Percentiles rank a stretch among this genome's conserved stretches.
phyloP scores from a whole-genome alignment of 2,888 invertebrate species.

The Elegia similella region DNA sequence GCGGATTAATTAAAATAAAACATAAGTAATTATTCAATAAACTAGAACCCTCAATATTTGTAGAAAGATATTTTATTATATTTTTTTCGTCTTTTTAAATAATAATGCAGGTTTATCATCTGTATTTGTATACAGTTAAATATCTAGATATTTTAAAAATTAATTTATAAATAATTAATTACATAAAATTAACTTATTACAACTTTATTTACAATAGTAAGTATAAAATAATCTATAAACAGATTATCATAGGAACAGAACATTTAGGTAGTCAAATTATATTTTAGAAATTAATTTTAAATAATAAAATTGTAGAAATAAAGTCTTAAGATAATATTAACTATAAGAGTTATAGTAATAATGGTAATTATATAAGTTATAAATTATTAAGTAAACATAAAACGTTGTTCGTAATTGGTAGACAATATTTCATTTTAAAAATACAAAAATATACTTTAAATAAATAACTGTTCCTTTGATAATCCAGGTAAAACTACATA shows the following conservation, averaged over 20 bases:
- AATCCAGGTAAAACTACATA: slow-evolving; percentile 13
- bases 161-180: background rate
- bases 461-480: background rate
- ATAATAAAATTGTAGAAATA: background rate
- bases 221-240: slow-evolving; percentile 21
- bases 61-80: background rate
- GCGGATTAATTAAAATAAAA: background rate
- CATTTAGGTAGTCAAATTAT: background rate
- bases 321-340: too few relatives aligned
- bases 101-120: background rate
- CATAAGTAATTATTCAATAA: background rate
- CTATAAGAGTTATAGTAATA: too few relatives aligned
- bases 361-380: too few relatives aligned
- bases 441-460: too few relatives aligned
- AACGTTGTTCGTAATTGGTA: too few relatives aligned
- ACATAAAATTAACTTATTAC: background rate
- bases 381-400: too few relatives aligned
- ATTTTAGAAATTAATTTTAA: too few relatives aligned
- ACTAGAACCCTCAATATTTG: background rate
- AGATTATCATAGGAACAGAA: slow-evolving; percentile 2
- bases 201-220: slow-evolving; percentile 12
- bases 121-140: background rate
- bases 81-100: background rate
- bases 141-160: background rate
- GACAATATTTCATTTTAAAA: too few relatives aligned